phyloP scores from a whole-genome alignment of 2,113 vertebrate genomes.

The Peromyscus leucopus region DNA sequence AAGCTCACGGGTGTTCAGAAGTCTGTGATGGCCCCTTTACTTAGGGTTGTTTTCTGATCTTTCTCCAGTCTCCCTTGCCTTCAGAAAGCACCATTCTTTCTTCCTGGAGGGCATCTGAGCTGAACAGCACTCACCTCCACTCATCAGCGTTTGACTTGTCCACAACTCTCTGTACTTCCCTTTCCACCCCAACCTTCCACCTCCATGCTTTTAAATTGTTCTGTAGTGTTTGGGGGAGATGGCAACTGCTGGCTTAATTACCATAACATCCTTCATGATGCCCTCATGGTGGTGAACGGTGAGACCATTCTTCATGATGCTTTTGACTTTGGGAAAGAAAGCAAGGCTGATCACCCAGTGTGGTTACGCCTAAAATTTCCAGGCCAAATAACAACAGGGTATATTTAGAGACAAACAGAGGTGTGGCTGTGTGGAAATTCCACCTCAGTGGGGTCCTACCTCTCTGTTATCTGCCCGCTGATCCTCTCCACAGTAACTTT shows the following conservation, averaged over 20 bases:
- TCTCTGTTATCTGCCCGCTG: slow-evolving; percentile 44
- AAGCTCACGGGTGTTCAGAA: neutral
- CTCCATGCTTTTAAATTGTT: slow-evolving; percentile 60
- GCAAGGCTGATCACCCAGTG: slow-evolving; percentile 69
- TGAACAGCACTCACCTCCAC: neutral
- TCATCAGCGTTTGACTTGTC: neutral
- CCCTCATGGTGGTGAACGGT: slow-evolving; percentile 76
- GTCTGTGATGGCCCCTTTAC: neutral
- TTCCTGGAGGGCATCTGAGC: neutral
- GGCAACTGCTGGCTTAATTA: slow-evolving; percentile 82
- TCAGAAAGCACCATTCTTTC: neutral
- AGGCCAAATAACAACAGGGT: slow-evolving; percentile 11
- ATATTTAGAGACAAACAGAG: neutral
- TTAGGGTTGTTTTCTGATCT: neutral
- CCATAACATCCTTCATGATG: slow-evolving; percentile 69
- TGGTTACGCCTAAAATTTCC: slow-evolving; percentile 77
- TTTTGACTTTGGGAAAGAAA: slow-evolving; percentile 78
- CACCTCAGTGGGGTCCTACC: neutral
- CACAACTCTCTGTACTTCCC: neutral
- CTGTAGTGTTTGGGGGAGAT: slow-evolving; percentile 61
- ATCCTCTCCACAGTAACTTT: neutral
- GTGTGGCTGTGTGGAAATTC: neutral
- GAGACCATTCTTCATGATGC: slow-evolving; percentile 74
- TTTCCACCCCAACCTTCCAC: neutral
- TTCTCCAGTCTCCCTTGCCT: neutral